Percentiles rank a stretch among this genome's conserved stretches.
Evolutionary conservation across 2,113 vertebrate genomes (phyloP).

Genomic region (Phocoena sinus): DNA sequence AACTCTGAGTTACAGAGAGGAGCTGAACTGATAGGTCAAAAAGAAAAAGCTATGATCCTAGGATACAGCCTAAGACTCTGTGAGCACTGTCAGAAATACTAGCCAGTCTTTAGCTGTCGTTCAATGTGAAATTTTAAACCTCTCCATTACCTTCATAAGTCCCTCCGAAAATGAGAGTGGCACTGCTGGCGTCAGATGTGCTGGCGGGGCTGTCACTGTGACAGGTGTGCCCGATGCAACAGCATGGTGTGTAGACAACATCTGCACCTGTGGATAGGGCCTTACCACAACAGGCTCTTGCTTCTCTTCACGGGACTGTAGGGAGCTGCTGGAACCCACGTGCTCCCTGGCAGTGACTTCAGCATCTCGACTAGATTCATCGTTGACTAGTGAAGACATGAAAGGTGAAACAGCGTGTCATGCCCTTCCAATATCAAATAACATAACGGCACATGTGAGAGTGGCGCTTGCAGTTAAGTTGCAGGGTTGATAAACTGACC

Average conservation of each 20-base stretch:
- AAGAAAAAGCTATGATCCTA: neutral
- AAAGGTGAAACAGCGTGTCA: neutral
- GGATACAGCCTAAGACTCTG: neutral
- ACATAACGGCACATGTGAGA: neutral
- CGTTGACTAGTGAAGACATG: slow-evolving; percentile 74
- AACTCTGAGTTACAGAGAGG: neutral
- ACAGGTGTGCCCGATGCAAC: slow-evolving; percentile 88
- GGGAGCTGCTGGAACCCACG: slow-evolving; percentile 76
- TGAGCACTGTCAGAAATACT: neutral
- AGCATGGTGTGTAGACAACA: slow-evolving; percentile 87
- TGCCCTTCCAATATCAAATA: neutral
- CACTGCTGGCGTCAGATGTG: slow-evolving; percentile 90
- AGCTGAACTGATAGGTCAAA: neutral
- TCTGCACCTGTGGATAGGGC: slow-evolving; percentile 94
- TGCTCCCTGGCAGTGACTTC: slow-evolving; percentile 89
- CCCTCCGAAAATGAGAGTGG: slow-evolving; percentile 91
- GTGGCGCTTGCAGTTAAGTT: neutral
- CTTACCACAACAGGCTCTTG: slow-evolving; percentile 96
- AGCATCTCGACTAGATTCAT: slow-evolving; percentile 85
- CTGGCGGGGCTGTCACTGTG: slow-evolving; percentile 87
- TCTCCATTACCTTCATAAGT: slow-evolving; percentile 91
- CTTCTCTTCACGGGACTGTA: slow-evolving; percentile 93
- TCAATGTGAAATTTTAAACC: neutral
- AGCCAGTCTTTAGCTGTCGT: neutral
- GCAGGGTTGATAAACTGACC: neutral